phyloP scores from a whole-genome alignment of 2,113 vertebrate species.

The Tretioscincus oriximinensis region DNA sequence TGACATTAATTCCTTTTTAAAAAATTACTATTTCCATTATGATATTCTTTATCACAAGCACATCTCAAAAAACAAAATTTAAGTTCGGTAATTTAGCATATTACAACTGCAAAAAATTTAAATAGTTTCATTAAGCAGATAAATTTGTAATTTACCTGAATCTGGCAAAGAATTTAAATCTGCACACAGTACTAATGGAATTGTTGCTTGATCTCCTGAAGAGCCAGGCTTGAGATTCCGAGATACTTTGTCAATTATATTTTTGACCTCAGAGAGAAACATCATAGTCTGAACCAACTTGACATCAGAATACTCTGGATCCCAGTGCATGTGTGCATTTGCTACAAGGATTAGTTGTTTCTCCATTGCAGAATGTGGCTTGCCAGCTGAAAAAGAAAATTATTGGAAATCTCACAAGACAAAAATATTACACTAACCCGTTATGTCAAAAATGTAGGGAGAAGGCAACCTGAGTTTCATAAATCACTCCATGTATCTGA shows the following conservation, averaged over 20 bases:
- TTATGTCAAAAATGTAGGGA: neutral
- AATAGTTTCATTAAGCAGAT: neutral
- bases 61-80: neutral
- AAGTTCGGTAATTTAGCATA: neutral
- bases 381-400: constrained; percentile 81
- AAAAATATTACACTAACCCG: neutral
- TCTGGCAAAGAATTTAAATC: constrained; percentile 98
- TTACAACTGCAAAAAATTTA: neutral
- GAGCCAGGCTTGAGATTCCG: constrained; percentile 88
- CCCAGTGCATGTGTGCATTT: constrained; percentile 99
- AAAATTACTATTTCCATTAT: neutral
- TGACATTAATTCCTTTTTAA: neutral
- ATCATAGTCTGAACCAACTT: constrained; percentile 99
- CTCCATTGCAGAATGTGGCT: constrained; percentile 88
- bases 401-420: constrained; percentile 10
- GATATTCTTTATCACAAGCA: neutral
- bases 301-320: constrained; percentile 96
- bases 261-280: constrained; percentile 98
- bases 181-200: constrained; percentile 95
- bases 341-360: constrained; percentile 95
- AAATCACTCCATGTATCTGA: too few relatives aligned
- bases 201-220: constrained; percentile 88
- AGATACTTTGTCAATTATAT: constrained; percentile 95
- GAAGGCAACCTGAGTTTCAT: too few relatives aligned
- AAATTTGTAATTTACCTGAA: constrained; percentile 80